A percentile compares a stretch with the other conserved stretches of the same genome.
These are phyloP conservation scores for Epinephelus lanceolatus DNA, from an alignment of 2,113 vertebrate genomes.

Conservation along the genomic window DNA sequence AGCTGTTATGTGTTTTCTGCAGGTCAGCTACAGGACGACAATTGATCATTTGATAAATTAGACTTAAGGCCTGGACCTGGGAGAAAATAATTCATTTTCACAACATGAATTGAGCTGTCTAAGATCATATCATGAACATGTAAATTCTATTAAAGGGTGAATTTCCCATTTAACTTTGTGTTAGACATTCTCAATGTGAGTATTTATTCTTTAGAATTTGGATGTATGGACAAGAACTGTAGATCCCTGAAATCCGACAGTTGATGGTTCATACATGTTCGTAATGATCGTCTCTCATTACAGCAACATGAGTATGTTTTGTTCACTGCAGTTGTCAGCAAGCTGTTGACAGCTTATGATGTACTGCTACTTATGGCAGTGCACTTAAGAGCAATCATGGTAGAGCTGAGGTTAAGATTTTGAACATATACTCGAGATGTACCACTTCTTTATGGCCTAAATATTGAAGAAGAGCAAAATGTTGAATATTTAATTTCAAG, in stretches of 20 bases:
- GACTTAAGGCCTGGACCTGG: not conserved
- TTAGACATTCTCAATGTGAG: not conserved
- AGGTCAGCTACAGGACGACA: not conserved
- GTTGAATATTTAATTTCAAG: not conserved
- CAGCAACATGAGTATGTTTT: not conserved
- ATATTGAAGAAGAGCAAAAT: not conserved
- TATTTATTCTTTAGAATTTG: not conserved
- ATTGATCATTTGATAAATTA: not conserved
- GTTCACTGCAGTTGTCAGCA: not conserved
- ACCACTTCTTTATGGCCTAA: not conserved
- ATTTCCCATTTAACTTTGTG: conserved; percentile 30
- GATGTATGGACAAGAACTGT: not conserved
- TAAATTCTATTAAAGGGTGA: conserved; percentile 26
- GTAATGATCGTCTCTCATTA: not conserved
- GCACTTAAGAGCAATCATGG: not conserved
- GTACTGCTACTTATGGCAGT: not conserved
- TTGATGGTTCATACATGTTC: not conserved
- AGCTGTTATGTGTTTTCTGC: not conserved
- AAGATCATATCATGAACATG: conserved; percentile 37
- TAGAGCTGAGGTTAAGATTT: not conserved
- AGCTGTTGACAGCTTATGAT: not conserved
- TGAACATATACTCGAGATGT: not conserved
- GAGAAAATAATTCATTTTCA: not conserved
- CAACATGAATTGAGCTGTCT: conserved; percentile 16
- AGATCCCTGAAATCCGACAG: not conserved